Base-by-base conservation (phyloP, 1,140 invertebrate species). In the Melipona quadrifasciata region DNA sequence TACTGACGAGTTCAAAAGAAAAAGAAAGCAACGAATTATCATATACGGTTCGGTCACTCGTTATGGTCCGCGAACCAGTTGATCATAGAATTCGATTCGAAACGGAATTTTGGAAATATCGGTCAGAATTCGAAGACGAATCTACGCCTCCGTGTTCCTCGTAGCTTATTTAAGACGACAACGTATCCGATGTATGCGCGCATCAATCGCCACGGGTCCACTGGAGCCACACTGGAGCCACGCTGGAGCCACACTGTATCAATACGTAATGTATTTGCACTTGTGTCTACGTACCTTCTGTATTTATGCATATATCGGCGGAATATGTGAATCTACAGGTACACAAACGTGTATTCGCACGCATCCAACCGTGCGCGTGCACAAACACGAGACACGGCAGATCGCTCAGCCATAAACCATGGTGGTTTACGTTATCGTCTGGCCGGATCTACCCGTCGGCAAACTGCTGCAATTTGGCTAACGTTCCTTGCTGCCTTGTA, bases 351-450 rank as follows among this genome's bases (percentile, higher is more conserved):
- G 79, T 47, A 51, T 77, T 57, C 75, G 39, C 31, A 82, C 74
- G 64, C 67, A 53, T 61, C 64, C 68, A 76, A 34, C 21, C 76
- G 85, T 67, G 67, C 67, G 65, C 89, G 71, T 89, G 87, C 74
- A 77, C 75, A 88, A 83, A 76, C 76, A 61, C 77, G 84, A 78
- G 72, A 70, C 78, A 58, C 68, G 61, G 73, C 57, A 65, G 78
- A 81, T 82, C 85, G 85, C 67, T 85, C 83, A 74, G 83, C 86
- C 83, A 90, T 90, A 90, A 90, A 90, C 89, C 83, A 90, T 87
- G 80, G 80, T 74, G 88, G 88, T 90, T 89, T 90, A 90, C 88
- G 88, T 90, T 90, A 90, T 90, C 89, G 89, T 89, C 86, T 82
- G 76, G 83, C 57, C 83, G 86, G 89, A 90, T 90, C 88, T 90